Evolutionary conservation across 2,797 vertebrate species (phyloP).

Genomic region (Ctenosaura bakeri): DNA sequence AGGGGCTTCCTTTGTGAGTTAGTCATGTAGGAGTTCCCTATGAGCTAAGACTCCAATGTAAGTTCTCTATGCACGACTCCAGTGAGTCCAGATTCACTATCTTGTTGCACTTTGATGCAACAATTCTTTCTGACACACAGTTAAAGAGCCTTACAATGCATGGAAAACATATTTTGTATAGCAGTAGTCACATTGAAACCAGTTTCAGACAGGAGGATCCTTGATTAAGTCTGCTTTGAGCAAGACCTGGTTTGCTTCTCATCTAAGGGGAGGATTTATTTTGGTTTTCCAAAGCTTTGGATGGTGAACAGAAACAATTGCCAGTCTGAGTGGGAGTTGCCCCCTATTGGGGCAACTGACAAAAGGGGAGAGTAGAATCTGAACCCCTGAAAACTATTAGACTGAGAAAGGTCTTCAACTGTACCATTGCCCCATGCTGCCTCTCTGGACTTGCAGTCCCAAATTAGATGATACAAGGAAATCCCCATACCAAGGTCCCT

Average conservation of each 20-base stretch:
- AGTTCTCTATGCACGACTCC: no score
- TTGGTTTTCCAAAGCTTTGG: neutral
- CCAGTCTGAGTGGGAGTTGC: neutral
- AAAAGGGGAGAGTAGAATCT: neutral
- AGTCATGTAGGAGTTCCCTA: no score
- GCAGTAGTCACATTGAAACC: neutral
- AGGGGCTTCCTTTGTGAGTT: no score
- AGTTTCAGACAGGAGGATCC: no score
- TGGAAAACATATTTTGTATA: neutral
- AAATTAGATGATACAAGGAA: neutral
- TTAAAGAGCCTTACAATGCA: neutral
- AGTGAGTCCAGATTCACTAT: neutral
- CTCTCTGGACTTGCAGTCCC: neutral
- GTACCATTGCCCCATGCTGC: neutral
- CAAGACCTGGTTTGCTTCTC: neutral
- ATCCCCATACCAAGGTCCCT: neutral
- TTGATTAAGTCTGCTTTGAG: neutral
- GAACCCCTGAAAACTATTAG: no score
- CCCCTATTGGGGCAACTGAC: neutral
- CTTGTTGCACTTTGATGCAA: neutral
- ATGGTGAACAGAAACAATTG: neutral
- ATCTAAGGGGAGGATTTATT: neutral
- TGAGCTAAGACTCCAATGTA: no score
- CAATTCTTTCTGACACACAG: neutral
- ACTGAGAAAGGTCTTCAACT: no score